Evolutionary conservation across 1,140 invertebrate genomes (phyloP).

Genomic region (Pseudomyrmex sp.): DNA sequence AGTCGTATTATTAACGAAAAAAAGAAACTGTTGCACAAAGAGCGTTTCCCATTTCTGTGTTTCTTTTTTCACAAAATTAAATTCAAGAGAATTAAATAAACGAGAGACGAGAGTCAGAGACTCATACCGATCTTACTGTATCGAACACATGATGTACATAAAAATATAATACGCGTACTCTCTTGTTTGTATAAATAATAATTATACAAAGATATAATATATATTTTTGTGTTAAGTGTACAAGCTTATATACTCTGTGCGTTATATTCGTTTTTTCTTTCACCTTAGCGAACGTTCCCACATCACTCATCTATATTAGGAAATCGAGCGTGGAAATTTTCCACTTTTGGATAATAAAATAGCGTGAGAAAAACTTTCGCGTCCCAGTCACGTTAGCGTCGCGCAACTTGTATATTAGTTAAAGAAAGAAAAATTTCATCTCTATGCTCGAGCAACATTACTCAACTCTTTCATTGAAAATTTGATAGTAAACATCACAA

Average conservation of each 20-base stretch:
- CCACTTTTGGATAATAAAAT: conserved; percentile 33
- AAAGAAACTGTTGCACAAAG: background rate
- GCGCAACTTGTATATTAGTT: background rate
- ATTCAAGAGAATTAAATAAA: too few relatives aligned
- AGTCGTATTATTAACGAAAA: conserved; percentile 6
- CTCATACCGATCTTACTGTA: too few relatives aligned
- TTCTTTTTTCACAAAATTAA: too few relatives aligned
- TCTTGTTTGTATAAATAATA: too few relatives aligned
- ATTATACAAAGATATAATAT: conserved; percentile 24
- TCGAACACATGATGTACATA: too few relatives aligned
- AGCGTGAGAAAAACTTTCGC: conserved; percentile 40
- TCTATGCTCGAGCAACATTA: too few relatives aligned
- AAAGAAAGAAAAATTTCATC: background rate
- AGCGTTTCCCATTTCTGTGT: too few relatives aligned
- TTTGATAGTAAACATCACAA: too few relatives aligned
- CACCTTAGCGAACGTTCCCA: conserved; percentile 19
- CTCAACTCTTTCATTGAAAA: background rate
- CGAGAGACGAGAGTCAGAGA: too few relatives aligned
- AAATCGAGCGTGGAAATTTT: conserved; percentile 9
- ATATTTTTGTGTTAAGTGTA: conserved; percentile 29
- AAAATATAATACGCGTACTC: too few relatives aligned
- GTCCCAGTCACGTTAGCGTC: conserved; percentile 3
- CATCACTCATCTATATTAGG: background rate
- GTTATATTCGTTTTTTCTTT: background rate
- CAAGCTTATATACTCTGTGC: background rate